These are phyloP conservation scores for Ctenopoma multispine DNA, from an alignment of 2,797 vertebrate genomes.

Conservation along the genomic window DNA sequence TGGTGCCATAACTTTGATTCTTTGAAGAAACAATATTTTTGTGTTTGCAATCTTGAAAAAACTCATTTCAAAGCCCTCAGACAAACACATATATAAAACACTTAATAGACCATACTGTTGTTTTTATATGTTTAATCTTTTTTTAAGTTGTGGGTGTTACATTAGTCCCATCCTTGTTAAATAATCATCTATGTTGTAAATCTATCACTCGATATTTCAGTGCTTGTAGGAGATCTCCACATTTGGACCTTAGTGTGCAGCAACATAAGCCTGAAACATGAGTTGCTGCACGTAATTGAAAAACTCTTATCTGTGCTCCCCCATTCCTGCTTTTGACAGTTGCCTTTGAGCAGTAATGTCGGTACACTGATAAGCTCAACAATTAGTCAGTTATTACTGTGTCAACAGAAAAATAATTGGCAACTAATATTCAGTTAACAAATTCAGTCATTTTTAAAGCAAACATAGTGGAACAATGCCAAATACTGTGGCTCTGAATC, in stretches of 20 bases:
- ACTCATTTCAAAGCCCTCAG: constrained; percentile 11
- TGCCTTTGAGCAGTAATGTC: too few relatives aligned
- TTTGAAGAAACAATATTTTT: constrained; percentile 3
- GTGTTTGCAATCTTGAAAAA: constrained; percentile 8
- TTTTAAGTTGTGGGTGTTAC: not conserved
- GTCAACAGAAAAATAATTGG: too few relatives aligned
- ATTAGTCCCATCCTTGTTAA: not conserved
- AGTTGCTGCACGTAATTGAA: not conserved
- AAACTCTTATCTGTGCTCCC: too few relatives aligned
- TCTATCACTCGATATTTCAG: not conserved
- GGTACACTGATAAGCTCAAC: too few relatives aligned
- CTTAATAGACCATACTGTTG: not conserved
- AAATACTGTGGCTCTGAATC: too few relatives aligned
- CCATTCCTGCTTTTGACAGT: not conserved
- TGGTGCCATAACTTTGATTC: constrained; percentile 54
- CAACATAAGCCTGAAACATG: too few relatives aligned
- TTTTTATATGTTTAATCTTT: not conserved
- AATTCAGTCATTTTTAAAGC: too few relatives aligned
- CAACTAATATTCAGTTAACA: too few relatives aligned
- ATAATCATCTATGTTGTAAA: not conserved
- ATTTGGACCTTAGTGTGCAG: not conserved
- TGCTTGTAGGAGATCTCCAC: not conserved
- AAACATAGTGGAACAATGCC: too few relatives aligned
- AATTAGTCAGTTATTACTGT: too few relatives aligned
- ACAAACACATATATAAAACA: constrained; percentile 11